Evolutionary conservation across 2,888 invertebrate genomes (phyloP).

Genomic region (Baronia brevicornis): DNA sequence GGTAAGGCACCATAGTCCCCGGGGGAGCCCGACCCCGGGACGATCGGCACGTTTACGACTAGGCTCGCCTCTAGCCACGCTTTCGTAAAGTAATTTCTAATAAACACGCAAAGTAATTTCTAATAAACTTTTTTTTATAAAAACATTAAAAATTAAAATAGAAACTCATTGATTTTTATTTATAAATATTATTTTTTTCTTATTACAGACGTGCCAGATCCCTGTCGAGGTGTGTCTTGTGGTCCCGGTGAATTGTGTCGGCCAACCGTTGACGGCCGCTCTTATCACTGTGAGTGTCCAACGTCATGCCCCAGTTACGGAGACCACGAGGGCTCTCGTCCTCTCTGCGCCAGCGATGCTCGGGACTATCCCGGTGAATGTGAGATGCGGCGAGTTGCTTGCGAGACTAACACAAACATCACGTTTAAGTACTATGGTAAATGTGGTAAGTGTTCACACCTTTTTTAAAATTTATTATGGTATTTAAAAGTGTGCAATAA

Average conservation of each 20-base stretch:
- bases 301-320: conserved; percentile 87
- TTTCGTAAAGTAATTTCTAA: too few relatives aligned
- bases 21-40: too few relatives aligned
- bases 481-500: neutral
- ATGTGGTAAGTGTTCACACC: conserved; percentile 82
- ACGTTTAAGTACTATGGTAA: conserved; percentile 88
- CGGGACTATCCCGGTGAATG: conserved; percentile 90
- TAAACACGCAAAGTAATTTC: too few relatives aligned
- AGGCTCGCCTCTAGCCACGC: too few relatives aligned
- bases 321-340: conserved; percentile 85
- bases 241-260: conserved; percentile 86
- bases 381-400: conserved; percentile 87
- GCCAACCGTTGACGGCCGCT: conserved; percentile 79
- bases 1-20: too few relatives aligned
- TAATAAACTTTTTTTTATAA: too few relatives aligned
- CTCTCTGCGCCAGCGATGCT: conserved; percentile 90
- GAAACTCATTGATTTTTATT: too few relatives aligned
- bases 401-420: conserved; percentile 83
- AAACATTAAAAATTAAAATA: too few relatives aligned
- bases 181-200: too few relatives aligned
- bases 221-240: conserved; percentile 86
- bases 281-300: conserved; percentile 86
- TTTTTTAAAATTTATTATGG: neutral
- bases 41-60: too few relatives aligned
- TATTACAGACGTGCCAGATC: conserved; percentile 75